phyloP scores from a whole-genome alignment of 2,113 vertebrate species.

The Paraplagusia blochii region DNA sequence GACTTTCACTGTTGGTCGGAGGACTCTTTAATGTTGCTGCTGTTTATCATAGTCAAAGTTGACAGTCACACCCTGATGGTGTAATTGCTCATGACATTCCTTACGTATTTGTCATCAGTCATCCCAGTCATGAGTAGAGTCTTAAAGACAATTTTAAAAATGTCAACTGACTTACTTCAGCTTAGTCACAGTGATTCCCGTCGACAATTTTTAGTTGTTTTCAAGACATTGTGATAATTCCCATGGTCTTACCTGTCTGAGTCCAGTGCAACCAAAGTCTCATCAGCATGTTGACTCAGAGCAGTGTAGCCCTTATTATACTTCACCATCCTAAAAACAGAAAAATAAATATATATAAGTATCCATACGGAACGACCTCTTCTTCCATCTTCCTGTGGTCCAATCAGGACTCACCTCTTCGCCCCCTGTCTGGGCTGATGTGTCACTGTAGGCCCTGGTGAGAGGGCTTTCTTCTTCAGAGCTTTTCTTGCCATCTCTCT shows the following conservation, averaged over 20 bases:
- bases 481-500: conserved; percentile 85
- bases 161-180: no score
- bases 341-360: conserved; percentile 1
- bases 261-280: conserved; percentile 84
- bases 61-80: no score
- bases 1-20: no score
- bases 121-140: no score
- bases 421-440: conserved; percentile 72
- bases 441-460: conserved; percentile 66
- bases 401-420: conserved; percentile 78
- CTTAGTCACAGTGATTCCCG: no score
- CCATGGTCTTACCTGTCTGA: conserved; percentile 85
- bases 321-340: conserved; percentile 77
- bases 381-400: background rate
- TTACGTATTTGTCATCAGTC: no score
- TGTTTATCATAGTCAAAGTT: no score
- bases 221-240: no score
- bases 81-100: no score
- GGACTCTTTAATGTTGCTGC: no score
- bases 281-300: conserved; percentile 87
- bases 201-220: no score
- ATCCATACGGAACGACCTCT: background rate
- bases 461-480: conserved; percentile 86
- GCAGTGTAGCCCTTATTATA: conserved; percentile 91
- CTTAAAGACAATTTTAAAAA: no score